Conservation (phyloP, 2,888 invertebrate genomes). For the Apoda limacodes region DNA sequence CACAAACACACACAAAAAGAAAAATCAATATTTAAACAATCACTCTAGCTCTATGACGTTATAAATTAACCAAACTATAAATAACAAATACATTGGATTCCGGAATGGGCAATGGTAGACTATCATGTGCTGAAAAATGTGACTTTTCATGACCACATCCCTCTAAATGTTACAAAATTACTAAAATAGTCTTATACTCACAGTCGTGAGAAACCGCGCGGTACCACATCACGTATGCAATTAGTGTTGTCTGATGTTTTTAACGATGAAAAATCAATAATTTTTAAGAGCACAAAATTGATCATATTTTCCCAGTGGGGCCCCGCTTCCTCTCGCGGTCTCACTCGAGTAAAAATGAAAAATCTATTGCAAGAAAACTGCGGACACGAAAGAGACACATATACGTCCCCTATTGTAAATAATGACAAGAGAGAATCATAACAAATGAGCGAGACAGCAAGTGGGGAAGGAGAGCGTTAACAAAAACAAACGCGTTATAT, state of each 20-base stretch:
- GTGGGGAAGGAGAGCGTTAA: conserved; percentile 34
- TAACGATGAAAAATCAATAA: conserved; percentile 67
- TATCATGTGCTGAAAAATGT: conserved; percentile 53
- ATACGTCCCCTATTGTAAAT: conserved; percentile 58
- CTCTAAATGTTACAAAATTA: conserved; percentile 42
- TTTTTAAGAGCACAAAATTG: conserved; percentile 61
- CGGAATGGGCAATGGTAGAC: conserved; percentile 39
- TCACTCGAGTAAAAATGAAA: conserved; percentile 61
- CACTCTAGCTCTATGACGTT: conserved; percentile 27
- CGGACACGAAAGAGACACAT: conserved; percentile 50
- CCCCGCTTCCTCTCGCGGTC: conserved; percentile 43
- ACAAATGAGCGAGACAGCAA: conserved; percentile 54
- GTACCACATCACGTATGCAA: conserved; percentile 49
- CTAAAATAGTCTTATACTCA: conserved; percentile 46
- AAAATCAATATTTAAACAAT: conserved; percentile 59
- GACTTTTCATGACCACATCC: conserved; percentile 48
- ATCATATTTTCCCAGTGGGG: conserved; percentile 61
- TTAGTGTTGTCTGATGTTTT: conserved; percentile 48
- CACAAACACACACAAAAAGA: conserved; percentile 22
- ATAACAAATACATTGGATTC: conserved; percentile 1
- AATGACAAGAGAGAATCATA: conserved; percentile 59
- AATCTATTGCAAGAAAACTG: conserved; percentile 59
- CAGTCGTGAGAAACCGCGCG: conserved; percentile 32
- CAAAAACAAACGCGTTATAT: conserved; percentile 30
- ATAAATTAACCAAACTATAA: conserved; percentile 19